These are phyloP conservation scores for Rhopalosiphum maidis DNA, from an alignment of 1,140 invertebrate genomes.

Conservation along the genomic window DNA sequence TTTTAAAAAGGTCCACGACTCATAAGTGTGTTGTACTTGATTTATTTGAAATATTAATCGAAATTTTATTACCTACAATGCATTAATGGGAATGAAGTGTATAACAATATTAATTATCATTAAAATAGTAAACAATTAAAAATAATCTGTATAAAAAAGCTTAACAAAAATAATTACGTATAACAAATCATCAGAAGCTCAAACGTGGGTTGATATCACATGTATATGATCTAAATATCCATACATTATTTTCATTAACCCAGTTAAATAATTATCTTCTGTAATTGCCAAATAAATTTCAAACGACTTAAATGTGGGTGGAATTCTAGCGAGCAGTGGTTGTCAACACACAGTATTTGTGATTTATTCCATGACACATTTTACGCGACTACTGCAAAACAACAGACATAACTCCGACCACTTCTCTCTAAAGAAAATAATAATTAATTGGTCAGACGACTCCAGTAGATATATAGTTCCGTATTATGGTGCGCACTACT, in stretches of 20 bases:
- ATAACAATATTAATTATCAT: too few relatives aligned
- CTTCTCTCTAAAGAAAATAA: conserved; percentile 13
- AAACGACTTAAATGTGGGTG: conserved; percentile 20
- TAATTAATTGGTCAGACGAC: conserved; percentile 40
- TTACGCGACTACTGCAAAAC: conserved; percentile 11
- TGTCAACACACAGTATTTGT: conserved; percentile 23
- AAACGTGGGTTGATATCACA: background rate
- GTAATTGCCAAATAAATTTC: background rate
- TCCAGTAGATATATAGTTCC: background rate
- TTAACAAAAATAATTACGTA: too few relatives aligned
- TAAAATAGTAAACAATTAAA: too few relatives aligned
- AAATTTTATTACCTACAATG: background rate
- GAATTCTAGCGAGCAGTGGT: background rate
- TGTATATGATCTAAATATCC: background rate
- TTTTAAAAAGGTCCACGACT: too few relatives aligned
- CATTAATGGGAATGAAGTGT: background rate
- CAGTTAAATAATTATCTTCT: conserved; percentile 20
- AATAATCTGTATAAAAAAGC: too few relatives aligned
- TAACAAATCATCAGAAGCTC: background rate
- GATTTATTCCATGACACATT: conserved; percentile 7
- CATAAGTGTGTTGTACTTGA: too few relatives aligned
- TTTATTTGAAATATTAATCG: too few relatives aligned
- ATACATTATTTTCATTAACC: too few relatives aligned
- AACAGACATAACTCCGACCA: background rate
- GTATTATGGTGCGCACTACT: conserved; percentile 6